phyloP scores from a whole-genome alignment of 1,140 invertebrate genomes.

The Wiebesia pumilae region DNA sequence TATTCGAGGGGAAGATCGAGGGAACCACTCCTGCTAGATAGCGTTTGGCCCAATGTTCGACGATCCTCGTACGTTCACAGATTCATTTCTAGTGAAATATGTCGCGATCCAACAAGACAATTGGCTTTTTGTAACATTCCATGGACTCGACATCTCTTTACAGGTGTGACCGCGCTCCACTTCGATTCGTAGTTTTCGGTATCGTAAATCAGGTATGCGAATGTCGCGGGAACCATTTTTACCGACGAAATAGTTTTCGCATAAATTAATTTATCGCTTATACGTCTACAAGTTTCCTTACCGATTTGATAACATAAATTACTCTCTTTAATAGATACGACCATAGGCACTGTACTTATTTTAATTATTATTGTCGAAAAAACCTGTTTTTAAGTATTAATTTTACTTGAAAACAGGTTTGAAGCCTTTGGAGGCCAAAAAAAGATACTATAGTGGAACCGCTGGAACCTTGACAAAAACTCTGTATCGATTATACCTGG shows the following conservation, averaged over 20 bases:
- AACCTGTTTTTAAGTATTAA: conserved; percentile 13
- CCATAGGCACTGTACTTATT: neutral
- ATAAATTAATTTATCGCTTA: neutral
- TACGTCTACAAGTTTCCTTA: neutral
- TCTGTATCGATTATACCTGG: neutral
- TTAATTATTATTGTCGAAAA: neutral
- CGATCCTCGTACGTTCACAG: neutral
- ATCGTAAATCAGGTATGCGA: neutral
- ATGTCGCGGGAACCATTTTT: neutral
- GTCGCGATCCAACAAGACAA: neutral
- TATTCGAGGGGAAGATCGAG: neutral
- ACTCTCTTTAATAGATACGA: neutral
- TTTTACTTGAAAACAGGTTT: neutral
- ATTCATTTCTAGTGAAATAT: neutral
- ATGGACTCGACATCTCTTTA: neutral
- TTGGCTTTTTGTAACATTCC: neutral
- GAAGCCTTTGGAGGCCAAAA: neutral
- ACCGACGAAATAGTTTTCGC: neutral
- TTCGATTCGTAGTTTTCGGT: neutral
- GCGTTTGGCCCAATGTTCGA: neutral
- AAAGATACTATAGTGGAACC: neutral
- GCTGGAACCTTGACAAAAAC: conserved; percentile 11
- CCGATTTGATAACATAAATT: neutral
- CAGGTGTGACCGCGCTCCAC: neutral
- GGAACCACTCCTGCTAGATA: neutral